A percentile compares a stretch with the other conserved stretches of the same genome.
These are phyloP conservation scores for Zosterops lateralis DNA, from an alignment of 2,113 vertebrate species.

Conservation along the genomic window DNA sequence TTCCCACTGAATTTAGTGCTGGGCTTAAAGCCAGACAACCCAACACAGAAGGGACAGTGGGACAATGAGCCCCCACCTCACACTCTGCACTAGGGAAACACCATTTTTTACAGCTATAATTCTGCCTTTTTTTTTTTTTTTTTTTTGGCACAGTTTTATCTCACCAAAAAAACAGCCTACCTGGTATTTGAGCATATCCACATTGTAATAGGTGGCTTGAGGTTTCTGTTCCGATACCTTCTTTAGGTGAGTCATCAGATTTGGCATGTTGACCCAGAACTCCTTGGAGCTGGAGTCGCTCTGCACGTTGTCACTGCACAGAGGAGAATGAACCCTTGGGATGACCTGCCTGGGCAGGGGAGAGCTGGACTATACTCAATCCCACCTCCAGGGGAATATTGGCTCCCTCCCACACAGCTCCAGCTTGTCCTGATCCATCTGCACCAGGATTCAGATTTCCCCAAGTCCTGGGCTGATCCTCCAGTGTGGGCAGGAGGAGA, in stretches of 20 bases:
- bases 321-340: background rate
- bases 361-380: background rate
- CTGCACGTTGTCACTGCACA: constrained; percentile 82
- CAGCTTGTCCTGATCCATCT: background rate
- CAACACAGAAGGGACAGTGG: background rate
- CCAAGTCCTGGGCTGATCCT: background rate
- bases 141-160: background rate
- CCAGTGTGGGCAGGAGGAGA: background rate
- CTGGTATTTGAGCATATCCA: constrained; percentile 99
- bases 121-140: background rate
- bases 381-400: accelerated
- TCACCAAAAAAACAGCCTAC: constrained; percentile 56
- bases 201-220: constrained; percentile 97
- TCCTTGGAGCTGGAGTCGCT: constrained; percentile 82
- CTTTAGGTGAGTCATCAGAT: constrained; percentile 93
- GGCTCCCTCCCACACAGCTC: background rate
- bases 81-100: background rate
- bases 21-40: background rate
- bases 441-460: background rate
- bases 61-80: background rate
- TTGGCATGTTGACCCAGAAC: constrained; percentile 99
- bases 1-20: background rate
- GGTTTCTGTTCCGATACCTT: constrained; percentile 97
- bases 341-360: background rate
- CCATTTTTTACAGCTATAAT: background rate